phyloP scores from a whole-genome alignment of 2,888 invertebrate species.

The Argyresthia albistria region DNA sequence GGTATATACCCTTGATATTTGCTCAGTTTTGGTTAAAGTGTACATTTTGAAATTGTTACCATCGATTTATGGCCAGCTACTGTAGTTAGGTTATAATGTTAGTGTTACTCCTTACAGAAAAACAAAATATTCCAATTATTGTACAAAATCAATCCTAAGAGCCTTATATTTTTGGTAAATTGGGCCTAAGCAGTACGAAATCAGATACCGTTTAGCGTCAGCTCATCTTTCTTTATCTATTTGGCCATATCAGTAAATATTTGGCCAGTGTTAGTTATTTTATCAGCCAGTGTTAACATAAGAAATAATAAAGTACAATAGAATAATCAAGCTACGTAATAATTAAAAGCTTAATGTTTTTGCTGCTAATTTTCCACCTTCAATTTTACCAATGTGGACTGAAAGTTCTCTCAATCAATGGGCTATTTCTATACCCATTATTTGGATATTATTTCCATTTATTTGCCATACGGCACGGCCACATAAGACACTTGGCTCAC shows the following conservation, averaged over 20 bases:
- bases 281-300: slow-evolving; percentile 14
- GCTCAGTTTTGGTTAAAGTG: slow-evolving; percentile 46
- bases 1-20: slow-evolving; percentile 20
- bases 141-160: slow-evolving; percentile 13
- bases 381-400: not conserved
- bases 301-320: slow-evolving; percentile 34
- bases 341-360: slow-evolving; percentile 39
- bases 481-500: not conserved
- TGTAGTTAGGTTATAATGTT: slow-evolving; percentile 49
- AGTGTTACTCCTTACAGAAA: slow-evolving; percentile 48
- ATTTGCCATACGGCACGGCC: not conserved
- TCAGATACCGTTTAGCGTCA: not conserved
- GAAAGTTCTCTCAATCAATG: slow-evolving; percentile 23
- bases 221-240: not conserved
- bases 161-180: not conserved
- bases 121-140: slow-evolving; percentile 39
- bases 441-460: not conserved
- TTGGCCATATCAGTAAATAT: slow-evolving; percentile 15
- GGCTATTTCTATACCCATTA: not conserved
- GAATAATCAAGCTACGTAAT: slow-evolving; percentile 47
- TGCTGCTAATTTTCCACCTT: slow-evolving; percentile 1
- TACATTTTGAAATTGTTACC: slow-evolving; percentile 53
- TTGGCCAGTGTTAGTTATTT: slow-evolving; percentile 53
- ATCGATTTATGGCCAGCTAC: slow-evolving; percentile 66
- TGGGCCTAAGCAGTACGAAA: not conserved